phyloP scores from a whole-genome alignment of 2,888 invertebrate species.

The Tachystola acroxantha region DNA sequence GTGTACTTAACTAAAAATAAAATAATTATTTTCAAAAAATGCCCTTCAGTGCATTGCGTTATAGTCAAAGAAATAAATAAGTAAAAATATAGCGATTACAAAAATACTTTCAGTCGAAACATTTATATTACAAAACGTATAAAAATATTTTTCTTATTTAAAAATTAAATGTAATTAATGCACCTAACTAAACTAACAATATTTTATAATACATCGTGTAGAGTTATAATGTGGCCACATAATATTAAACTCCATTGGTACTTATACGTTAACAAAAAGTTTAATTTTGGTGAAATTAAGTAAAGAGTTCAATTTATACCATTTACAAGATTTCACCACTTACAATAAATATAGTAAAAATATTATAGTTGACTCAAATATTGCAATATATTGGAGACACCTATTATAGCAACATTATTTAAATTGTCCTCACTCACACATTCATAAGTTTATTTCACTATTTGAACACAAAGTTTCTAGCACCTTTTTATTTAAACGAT shows the following conservation, averaged over 20 bases:
- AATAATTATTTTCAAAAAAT: slow-evolving; percentile 6
- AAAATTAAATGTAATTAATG: too few species aligned
- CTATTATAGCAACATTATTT: slow-evolving; percentile 4
- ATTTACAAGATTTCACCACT: slow-evolving; percentile 72
- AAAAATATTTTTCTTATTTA: slow-evolving; percentile 15
- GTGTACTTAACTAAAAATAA: slow-evolving; percentile 10
- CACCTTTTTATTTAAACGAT: slow-evolving; percentile 31
- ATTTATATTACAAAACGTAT: slow-evolving; percentile 39
- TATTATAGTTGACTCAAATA: slow-evolving; percentile 18
- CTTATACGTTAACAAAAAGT: slow-evolving; percentile 13
- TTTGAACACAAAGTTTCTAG: slow-evolving; percentile 57
- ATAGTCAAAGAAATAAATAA: slow-evolving; percentile 20
- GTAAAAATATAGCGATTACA: slow-evolving; percentile 30
- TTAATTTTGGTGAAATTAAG: slow-evolving; percentile 54
- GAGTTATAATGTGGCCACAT: slow-evolving; percentile 39
- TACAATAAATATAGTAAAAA: slow-evolving; percentile 26
- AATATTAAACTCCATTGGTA: slow-evolving; percentile 27
- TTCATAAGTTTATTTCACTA: slow-evolving; percentile 21
- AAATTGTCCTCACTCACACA: slow-evolving; percentile 5
- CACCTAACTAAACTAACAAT: slow-evolving; percentile 16
- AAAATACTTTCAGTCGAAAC: slow-evolving; percentile 51
- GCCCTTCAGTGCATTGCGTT: slow-evolving; percentile 1
- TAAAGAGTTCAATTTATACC: slow-evolving; percentile 51
- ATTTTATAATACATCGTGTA: slow-evolving; percentile 35
- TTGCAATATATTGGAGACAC: slow-evolving; percentile 10